phyloP scores from a whole-genome alignment of 2,113 vertebrate species.

The Seriola dumerili region DNA sequence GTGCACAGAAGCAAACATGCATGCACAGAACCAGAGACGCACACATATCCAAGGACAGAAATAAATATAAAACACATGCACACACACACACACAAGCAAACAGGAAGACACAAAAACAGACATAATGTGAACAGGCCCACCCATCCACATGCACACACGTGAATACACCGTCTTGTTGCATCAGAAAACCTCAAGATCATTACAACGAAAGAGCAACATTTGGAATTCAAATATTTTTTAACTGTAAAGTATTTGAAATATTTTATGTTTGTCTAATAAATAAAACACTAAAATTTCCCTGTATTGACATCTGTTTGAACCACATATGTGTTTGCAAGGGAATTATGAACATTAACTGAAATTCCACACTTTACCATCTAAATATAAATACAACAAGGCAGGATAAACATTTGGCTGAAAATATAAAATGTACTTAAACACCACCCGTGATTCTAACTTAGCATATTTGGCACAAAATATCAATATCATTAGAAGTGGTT shows the following conservation, averaged over 20 bases:
- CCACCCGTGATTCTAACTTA: not conserved
- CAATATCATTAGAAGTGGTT: not conserved
- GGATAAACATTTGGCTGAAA: not conserved
- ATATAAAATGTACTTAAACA: constrained; percentile 8
- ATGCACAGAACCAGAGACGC: not conserved
- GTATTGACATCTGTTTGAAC: not conserved
- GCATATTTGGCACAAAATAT: not conserved
- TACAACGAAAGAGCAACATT: not conserved
- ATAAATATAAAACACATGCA: not conserved
- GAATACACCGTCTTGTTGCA: not conserved
- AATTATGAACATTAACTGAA: not conserved
- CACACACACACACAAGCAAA: not conserved
- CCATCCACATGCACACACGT: not conserved
- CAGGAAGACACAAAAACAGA: constrained; percentile 18
- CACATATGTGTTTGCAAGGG: not conserved
- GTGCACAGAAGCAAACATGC: constrained; percentile 9
- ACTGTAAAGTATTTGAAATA: not conserved
- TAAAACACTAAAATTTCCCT: not conserved
- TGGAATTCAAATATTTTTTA: not conserved
- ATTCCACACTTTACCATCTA: not conserved
- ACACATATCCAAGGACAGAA: not conserved
- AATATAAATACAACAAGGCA: not conserved
- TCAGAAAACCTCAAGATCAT: not conserved
- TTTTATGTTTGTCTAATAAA: not conserved
- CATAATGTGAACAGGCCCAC: not conserved